Conservation (phyloP, 2,888 invertebrate species). For the Sinhomidia bicolor region DNA sequence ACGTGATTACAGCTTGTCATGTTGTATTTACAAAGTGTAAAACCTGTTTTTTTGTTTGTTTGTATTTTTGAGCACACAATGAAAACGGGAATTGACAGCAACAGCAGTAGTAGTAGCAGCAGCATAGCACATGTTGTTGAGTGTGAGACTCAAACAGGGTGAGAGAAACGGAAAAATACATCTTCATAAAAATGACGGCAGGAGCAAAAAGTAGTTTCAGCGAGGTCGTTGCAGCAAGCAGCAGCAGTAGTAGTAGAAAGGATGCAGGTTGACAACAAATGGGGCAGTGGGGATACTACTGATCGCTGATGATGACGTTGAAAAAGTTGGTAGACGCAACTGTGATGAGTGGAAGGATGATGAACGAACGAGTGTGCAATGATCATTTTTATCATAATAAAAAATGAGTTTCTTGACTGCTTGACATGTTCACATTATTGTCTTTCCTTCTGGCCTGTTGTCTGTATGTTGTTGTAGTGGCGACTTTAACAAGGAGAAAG, state of each 20-base stretch:
- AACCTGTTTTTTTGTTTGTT: no score
- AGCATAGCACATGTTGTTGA: not conserved
- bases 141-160: not conserved
- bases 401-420: slow-evolving; percentile 43
- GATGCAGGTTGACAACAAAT: no score
- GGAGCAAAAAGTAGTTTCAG: no score
- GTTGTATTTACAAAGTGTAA: not conserved
- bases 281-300: not conserved
- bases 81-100: slow-evolving; percentile 11
- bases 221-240: no score
- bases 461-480: not conserved
- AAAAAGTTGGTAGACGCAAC: slow-evolving; percentile 5
- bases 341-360: not conserved
- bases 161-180: no score
- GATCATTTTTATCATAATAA: not conserved
- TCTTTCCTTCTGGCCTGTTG: not conserved
- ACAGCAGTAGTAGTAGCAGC: no score
- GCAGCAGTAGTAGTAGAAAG: no score
- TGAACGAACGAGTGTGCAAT: not conserved
- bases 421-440: slow-evolving; percentile 52
- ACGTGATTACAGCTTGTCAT: slow-evolving; percentile 5
- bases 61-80: not conserved
- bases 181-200: no score
- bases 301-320: slow-evolving; percentile 14
- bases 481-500: not conserved